Evolutionary conservation across 2,113 vertebrate species (phyloP), one percentile per base, ranked within the genome.

Genomic region (Ardeotis arabs): DNA sequence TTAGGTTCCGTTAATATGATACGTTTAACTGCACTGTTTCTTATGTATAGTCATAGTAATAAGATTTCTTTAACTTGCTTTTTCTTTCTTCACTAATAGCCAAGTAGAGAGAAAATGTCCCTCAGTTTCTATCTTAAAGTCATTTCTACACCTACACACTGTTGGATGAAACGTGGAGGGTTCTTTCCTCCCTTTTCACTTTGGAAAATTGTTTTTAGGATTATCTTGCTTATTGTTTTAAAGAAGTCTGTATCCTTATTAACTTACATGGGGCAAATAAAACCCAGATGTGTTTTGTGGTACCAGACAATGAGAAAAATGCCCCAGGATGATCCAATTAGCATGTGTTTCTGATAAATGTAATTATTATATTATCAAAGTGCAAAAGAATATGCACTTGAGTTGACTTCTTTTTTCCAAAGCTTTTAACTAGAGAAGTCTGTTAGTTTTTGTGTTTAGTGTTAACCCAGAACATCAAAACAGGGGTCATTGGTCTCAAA

Each of bases 341-440:
- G 83, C 97, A 98, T 98, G 90, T 97, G 97, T 97, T 98, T 98
- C 91, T 97, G 95, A 97, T 98, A 91, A 98, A 84, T 93, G 53
- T 74, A 92, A 97, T 97, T 97, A 95, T 64, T 96, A 63, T 79
- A 91, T 97, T 98, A 97, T 97, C 97, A 94, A 66, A 97, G 69
- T 97, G 53, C 84, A 96, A 82, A 93, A 93, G 67, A 73, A 93
- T 79, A 96, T 67, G 81, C 85, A 63, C 78, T 96, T 93, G 62
- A 70, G 75, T 70, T 82, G 66, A 79, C 87, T 76, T 39, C 56
- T 88, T 68, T 84, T 92, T 94, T 64, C 90, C 86, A 90, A 94
- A 91, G 49, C 75, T 79, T 92, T 95, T 96, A 83, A 89, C 90
- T 80, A 85, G 86, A 89, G 94, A 90, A 96, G 80, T 31, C 74